A percentile compares a stretch with the other conserved stretches of the same genome.
These are phyloP conservation scores for Amphiprion percula DNA, from an alignment of 2,113 vertebrate genomes.

Conservation along the genomic window DNA sequence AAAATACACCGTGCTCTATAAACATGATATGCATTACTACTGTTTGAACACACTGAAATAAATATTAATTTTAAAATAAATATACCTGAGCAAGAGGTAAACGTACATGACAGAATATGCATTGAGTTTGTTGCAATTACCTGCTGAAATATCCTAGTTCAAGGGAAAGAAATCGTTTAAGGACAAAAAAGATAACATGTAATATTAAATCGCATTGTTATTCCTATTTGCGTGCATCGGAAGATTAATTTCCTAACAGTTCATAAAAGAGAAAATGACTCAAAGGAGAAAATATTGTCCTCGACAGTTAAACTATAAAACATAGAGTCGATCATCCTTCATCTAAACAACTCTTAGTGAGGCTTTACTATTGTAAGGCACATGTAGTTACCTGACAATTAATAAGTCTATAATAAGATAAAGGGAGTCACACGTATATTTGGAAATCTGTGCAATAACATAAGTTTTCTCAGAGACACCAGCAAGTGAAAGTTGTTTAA, in stretches of 20 bases:
- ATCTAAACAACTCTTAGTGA: conserved; percentile 26
- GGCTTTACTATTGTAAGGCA: conserved; percentile 73
- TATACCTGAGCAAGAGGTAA: conserved; percentile 64
- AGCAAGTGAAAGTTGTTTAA: background rate
- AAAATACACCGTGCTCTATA: background rate
- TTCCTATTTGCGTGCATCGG: conserved; percentile 42
- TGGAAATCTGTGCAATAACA: background rate
- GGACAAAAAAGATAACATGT: background rate
- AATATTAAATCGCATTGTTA: conserved; percentile 3
- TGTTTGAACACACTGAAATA: background rate
- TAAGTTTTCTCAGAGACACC: background rate
- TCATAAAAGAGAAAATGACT: background rate
- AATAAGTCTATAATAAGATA: background rate
- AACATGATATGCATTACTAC: background rate
- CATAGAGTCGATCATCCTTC: background rate
- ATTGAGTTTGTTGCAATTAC: background rate
- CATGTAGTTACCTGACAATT: conserved; percentile 50
- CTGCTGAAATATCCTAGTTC: conserved; percentile 12
- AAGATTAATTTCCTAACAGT: background rate
- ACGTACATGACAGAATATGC: conserved; percentile 14
- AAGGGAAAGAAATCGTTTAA: conserved; percentile 16
- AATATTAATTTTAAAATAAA: background rate
- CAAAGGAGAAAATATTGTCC: background rate
- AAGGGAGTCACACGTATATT: background rate
- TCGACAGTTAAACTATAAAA: conserved; percentile 1